These are phyloP conservation scores for Aproaerema taeniolella DNA, from an alignment of 2,888 invertebrate genomes.

Conservation along the genomic window DNA sequence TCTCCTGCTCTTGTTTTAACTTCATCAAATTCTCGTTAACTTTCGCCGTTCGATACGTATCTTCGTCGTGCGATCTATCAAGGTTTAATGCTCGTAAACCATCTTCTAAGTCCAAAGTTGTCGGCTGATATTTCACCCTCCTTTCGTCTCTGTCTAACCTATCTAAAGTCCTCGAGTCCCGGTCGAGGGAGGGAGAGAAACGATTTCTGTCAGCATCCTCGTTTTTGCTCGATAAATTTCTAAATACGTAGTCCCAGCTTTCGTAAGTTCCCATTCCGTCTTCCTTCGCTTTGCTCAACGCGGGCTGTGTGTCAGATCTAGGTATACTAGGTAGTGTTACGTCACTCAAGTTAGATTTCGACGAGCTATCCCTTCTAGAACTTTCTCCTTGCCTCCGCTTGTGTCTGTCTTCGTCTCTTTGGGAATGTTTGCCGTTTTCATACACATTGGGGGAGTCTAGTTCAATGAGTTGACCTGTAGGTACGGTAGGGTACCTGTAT, in stretches of 20 bases:
- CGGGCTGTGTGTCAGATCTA: constrained; percentile 66
- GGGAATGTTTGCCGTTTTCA: constrained; percentile 45
- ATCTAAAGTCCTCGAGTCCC: constrained; percentile 65
- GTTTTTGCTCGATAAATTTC: constrained; percentile 85
- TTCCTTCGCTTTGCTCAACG: constrained; percentile 74
- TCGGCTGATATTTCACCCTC: constrained; percentile 65
- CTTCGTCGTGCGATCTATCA: constrained; percentile 62
- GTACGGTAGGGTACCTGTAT: constrained; percentile 73
- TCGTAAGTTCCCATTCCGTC: constrained; percentile 83
- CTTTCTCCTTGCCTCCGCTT: constrained; percentile 40
- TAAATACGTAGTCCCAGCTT: constrained; percentile 89
- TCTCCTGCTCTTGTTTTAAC: constrained; percentile 60
- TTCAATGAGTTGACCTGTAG: constrained; percentile 83
- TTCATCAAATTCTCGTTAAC: constrained; percentile 70
- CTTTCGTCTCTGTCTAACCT: constrained; percentile 61
- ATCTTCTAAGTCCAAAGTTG: constrained; percentile 75
- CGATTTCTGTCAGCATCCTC: constrained; percentile 84
- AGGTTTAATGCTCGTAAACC: constrained; percentile 72
- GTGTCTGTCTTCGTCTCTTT: constrained; percentile 37
- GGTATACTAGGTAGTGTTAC: constrained; percentile 61
- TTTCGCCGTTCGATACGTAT: constrained; percentile 65
- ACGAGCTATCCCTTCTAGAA: constrained; percentile 54
- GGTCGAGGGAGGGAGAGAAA: constrained; percentile 69
- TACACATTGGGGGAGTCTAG: constrained; percentile 71
- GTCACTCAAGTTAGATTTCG: constrained; percentile 61